phyloP scores from a whole-genome alignment of 53 echinoderm and acorn worm genomes.

The Hippasteria phrygiana region DNA sequence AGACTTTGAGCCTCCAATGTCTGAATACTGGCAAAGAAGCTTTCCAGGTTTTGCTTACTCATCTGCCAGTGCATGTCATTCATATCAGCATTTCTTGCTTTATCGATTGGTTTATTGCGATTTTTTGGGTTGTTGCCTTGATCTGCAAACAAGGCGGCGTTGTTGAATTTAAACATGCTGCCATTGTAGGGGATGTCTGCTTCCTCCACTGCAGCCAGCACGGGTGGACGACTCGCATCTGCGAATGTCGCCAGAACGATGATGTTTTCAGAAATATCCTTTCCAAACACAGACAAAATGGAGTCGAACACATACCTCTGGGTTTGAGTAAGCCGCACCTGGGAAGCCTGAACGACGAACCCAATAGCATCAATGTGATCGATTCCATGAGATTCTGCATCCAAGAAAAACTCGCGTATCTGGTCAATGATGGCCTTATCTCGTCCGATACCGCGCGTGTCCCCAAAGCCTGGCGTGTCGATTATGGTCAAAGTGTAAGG shows the following conservation, averaged over 20 bases:
- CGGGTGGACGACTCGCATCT: conserved; percentile 65
- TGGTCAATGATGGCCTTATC: conserved; percentile 76
- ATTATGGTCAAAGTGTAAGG: conserved; percentile 69
- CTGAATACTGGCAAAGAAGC: conserved; percentile 46
- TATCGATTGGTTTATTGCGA: neutral
- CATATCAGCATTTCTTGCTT: neutral
- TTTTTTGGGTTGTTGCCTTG: neutral
- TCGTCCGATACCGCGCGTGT: conserved; percentile 72
- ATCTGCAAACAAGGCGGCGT: conserved; percentile 69
- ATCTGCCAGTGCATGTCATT: conserved; percentile 25
- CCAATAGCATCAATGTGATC: conserved; percentile 81
- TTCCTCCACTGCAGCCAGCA: conserved; percentile 60
- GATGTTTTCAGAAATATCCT: conserved; percentile 76
- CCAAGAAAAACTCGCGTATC: conserved; percentile 67
- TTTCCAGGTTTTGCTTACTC: conserved; percentile 55
- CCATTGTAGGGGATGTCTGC: conserved; percentile 63
- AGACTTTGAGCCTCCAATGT: conserved; percentile 62
- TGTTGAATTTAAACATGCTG: conserved; percentile 71
- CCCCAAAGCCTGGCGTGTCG: conserved; percentile 86
- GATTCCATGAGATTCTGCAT: conserved; percentile 45
- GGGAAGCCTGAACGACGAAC: conserved; percentile 73
- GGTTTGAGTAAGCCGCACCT: conserved; percentile 65
- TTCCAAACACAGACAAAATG: conserved; percentile 73
- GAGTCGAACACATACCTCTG: conserved; percentile 74
- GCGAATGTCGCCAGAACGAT: conserved; percentile 69